A percentile compares a stretch with the other conserved stretches of the same genome.
Evolutionary conservation across 2,888 invertebrate species (phyloP).

Genomic region (Athalia circularis): DNA sequence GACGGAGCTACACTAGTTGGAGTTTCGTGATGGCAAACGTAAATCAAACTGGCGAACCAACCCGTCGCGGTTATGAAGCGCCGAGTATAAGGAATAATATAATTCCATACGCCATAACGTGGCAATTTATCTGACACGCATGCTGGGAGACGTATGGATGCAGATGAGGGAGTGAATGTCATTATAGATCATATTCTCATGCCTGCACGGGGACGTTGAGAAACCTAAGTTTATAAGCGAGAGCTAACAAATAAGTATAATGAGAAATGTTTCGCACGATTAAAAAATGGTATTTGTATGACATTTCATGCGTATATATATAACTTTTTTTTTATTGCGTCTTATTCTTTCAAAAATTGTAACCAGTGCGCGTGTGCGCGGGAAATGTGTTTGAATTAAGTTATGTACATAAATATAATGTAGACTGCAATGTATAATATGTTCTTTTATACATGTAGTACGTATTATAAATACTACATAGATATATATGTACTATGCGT

Average conservation of each 20-base stretch:
- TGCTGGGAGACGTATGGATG: neutral
- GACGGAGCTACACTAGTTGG: neutral
- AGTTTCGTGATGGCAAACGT: neutral
- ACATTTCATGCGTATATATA: no score
- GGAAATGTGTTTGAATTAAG: no score
- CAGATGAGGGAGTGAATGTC: neutral
- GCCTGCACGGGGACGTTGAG: neutral
- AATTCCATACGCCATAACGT: neutral
- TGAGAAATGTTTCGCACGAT: neutral
- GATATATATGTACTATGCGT: no score
- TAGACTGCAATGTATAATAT: no score
- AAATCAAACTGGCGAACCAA: neutral
- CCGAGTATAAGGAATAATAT: no score
- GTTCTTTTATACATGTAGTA: no score
- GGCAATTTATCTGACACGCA: constrained; percentile 12
- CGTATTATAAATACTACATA: no score
- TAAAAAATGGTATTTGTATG: neutral
- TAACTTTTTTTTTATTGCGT: no score
- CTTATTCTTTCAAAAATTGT: no score
- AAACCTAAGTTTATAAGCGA: neutral
- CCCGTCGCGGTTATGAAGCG: no score
- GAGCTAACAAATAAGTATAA: neutral
- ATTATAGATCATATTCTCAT: neutral
- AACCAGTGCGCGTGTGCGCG: no score
- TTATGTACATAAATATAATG: no score